Evolutionary conservation across 2,113 vertebrate species (phyloP).

Genomic region (Misgurnus mizolepis): DNA sequence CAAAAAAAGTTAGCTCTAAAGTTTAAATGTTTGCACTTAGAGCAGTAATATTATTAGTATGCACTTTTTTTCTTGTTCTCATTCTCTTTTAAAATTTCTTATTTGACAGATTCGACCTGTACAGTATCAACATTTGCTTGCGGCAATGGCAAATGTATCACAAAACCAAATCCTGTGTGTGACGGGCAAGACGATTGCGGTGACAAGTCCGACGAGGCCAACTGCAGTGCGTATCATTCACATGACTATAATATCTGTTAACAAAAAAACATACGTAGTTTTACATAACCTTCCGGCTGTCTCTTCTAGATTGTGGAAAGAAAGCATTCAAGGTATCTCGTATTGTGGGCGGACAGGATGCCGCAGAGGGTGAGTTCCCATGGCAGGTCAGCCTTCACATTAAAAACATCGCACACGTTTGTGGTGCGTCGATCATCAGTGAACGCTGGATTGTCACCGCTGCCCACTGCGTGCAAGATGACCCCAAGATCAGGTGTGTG

Average conservation of each 20-base stretch:
- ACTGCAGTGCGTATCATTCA: constrained; percentile 22
- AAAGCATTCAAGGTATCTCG: constrained; percentile 76
- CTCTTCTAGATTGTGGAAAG: constrained; percentile 81
- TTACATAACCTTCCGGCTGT: background rate
- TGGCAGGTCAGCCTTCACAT: constrained; percentile 95
- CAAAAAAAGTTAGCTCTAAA: too few species aligned
- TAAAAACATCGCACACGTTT: constrained; percentile 77
- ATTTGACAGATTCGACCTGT: background rate
- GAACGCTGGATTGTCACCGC: constrained; percentile 87
- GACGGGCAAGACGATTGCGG: constrained; percentile 49
- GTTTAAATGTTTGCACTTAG: background rate
- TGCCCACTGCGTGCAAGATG: constrained; percentile 86
- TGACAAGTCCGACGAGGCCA: constrained; percentile 46
- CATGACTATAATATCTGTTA: background rate
- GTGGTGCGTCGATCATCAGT: constrained; percentile 86
- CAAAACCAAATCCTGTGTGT: constrained; percentile 45
- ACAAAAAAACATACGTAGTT: background rate
- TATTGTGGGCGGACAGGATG: constrained; percentile 87
- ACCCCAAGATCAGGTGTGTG: constrained; percentile 69
- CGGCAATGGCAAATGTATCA: constrained; percentile 42
- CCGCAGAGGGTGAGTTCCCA: constrained; percentile 84
- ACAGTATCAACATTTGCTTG: background rate
- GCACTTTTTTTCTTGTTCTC: background rate
- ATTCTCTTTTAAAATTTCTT: background rate
- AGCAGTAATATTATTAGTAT: background rate